Percentiles rank a stretch among this genome's conserved stretches.
These are phyloP conservation scores for Gopherus flavomarginatus DNA, from an alignment of 2,113 vertebrate species.

Conservation along the genomic window DNA sequence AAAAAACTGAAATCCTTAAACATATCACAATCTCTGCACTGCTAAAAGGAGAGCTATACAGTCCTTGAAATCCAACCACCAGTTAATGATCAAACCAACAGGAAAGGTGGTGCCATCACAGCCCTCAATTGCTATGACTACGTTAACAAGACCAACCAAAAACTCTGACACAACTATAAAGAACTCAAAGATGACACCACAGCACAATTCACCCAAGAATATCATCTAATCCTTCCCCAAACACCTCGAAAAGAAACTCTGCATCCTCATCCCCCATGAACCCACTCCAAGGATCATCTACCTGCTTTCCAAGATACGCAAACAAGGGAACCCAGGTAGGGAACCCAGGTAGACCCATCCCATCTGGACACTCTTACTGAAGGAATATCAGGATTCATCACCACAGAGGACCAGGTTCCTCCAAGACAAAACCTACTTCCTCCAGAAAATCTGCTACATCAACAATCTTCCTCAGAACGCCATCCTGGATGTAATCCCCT, in stretches of 20 bases:
- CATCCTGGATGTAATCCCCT: not conserved
- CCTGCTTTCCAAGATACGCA: not conserved
- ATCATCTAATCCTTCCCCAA: not conserved
- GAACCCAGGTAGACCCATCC: not conserved
- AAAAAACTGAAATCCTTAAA: not conserved
- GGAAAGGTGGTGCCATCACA: not conserved
- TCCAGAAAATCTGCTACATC: no score
- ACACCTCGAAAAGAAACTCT: not conserved
- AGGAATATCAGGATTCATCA: not conserved
- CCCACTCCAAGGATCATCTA: not conserved
- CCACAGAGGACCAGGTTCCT: not conserved
- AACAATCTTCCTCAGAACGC: not conserved
- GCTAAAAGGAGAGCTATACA: not conserved
- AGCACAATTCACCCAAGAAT: not conserved
- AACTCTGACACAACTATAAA: not conserved
- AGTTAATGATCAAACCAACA: not conserved
- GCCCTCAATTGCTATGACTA: not conserved
- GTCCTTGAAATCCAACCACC: not conserved
- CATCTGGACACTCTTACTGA: not conserved
- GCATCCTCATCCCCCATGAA: not conserved
- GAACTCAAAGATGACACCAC: not conserved
- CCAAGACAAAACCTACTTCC: not conserved
- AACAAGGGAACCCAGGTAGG: not conserved
- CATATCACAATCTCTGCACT: not conserved
- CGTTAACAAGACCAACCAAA: not conserved